phyloP scores from a whole-genome alignment of 92 coral and sea anemone species.

The Actinostola sp. region DNA sequence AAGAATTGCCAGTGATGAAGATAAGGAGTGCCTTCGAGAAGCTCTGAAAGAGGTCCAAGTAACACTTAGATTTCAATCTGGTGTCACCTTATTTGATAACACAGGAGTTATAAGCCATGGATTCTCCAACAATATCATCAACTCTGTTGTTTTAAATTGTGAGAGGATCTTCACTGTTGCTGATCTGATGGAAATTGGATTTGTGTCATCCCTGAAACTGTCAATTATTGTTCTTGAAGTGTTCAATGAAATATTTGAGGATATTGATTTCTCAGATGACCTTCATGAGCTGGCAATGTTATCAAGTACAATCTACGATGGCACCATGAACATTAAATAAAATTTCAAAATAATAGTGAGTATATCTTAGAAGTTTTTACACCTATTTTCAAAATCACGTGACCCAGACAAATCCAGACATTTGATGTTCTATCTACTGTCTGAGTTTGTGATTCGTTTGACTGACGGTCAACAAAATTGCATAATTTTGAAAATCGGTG shows the following conservation, averaged over 20 bases:
- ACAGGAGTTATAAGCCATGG: conserved; percentile 60
- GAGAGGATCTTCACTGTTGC: conserved; percentile 38
- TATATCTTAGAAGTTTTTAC: neutral
- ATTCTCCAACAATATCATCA: conserved; percentile 49
- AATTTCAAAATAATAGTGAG: conserved; percentile 1
- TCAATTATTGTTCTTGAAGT: conserved; percentile 66
- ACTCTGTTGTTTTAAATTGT: conserved; percentile 48
- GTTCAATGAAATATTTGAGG: conserved; percentile 65
- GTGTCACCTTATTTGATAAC: conserved; percentile 31
- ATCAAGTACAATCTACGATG: conserved; percentile 45
- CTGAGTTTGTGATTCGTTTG: too few relatives aligned
- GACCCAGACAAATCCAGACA: too few relatives aligned
- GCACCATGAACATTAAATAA: conserved; percentile 8
- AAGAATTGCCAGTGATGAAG: conserved; percentile 25
- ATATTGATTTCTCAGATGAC: conserved; percentile 29
- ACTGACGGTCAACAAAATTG: too few relatives aligned
- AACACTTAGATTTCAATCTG: conserved; percentile 12
- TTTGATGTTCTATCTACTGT: too few relatives aligned
- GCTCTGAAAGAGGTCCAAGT: conserved; percentile 31
- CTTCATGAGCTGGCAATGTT: conserved; percentile 39
- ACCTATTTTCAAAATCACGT: neutral
- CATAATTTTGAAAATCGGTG: too few relatives aligned
- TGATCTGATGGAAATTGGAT: conserved; percentile 55
- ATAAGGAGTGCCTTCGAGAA: conserved; percentile 42
- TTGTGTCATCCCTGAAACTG: conserved; percentile 51